Evolutionary conservation across 1,140 invertebrate genomes (phyloP), one percentile per base, ranked within the genome.

Genomic region (Caerostris extrusa): DNA sequence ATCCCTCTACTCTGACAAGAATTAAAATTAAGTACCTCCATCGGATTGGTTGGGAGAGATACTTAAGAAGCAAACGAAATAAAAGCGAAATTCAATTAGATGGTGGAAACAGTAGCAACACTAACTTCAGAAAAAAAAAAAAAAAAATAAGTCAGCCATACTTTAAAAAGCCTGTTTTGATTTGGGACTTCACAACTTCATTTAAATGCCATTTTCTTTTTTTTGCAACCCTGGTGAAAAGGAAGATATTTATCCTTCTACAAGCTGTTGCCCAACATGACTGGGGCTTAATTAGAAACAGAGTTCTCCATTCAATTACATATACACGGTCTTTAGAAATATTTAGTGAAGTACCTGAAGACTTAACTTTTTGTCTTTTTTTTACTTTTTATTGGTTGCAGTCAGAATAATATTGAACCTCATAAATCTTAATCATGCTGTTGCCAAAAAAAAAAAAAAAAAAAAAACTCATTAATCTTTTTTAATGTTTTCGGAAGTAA

Each of bases 351-450:
- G 19, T 50, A 77, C 14, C 34, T 77, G 67, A 12, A 77, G 4
- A 8, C 3, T 77, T 4, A 77, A 34, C 12, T 34, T 77, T 50
- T 77, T 77, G 53, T 77, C 3, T 50, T 2, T 34, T 34, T 10
- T 77, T 12, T 10, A n/a, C 61, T 17, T 67, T 67, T 17, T n/a
- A 5, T 5, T n/a, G 14, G n/a, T n/a, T 12, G 61, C 14, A 77
- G 71, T 77, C 34, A 50, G 71, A 77, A 50, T 77, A 77, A 77
- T 53, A 77, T 50, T 77, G 71, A 5, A 77, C 3, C 12, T 77
- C 50, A 77, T 77, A 77, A 77, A 77, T 77, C 71, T 77, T 77
- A 77, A 77, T 77, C 71, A 67, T 5, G 71, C 5, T 10, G 71
- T 2, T 77, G 8, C 34, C 34, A 34, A 34, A 34, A n/a, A n/a